Base-by-base conservation (phyloP, 2,113 vertebrate genomes). In the Solenodon paradoxus region DNA sequence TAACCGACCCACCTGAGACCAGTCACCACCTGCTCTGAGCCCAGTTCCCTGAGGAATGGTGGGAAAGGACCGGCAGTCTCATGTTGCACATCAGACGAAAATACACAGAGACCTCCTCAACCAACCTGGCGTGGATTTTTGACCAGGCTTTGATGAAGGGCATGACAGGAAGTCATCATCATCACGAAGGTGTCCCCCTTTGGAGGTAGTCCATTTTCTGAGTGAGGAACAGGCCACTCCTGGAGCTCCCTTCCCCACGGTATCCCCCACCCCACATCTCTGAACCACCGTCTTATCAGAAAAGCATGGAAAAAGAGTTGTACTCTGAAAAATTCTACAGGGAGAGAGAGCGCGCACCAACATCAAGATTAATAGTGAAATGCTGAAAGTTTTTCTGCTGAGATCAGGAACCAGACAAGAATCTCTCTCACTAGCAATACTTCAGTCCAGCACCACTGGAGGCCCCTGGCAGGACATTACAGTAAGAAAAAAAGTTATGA, bases 131-230 rank as follows among this genome's bases (percentile, higher is more conserved):
- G n/a, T 4, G 2, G 30, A 26, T 38, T 42, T 71, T 77, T 11
- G 35, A 26, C 47, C 63, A 80, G 32, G 47, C 71, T 71, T 53
- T 64, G 40, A 15, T 30, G 35, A 13, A 38, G 38, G 84, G 28
- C 0, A 0, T 32, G 16, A 32, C 35, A 19, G 3, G 11, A 30
- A 20, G 30, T n/a, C n/a, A n/a, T n/a, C n/a, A n/a, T 66, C 38
- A 15, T 53, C 13, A 45, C 20, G 57, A 66, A 89, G 35, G 9
- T 90, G 24, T 16, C 16, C 9, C 40, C 32, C 7, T 89, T 81
- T 42, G 35, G 30, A 80, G 32, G 47, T 30, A 59, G 16, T 15
- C 53, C n/a, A 0, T 28, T 59, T 95, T 96, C 32, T 42, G 40
- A 64, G 24, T 53, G 75, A 77, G 15, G 55, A 61, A 16, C 57